phyloP scores from a whole-genome alignment of 2,888 invertebrate genomes.

The Hemicrepidius hirtus region DNA sequence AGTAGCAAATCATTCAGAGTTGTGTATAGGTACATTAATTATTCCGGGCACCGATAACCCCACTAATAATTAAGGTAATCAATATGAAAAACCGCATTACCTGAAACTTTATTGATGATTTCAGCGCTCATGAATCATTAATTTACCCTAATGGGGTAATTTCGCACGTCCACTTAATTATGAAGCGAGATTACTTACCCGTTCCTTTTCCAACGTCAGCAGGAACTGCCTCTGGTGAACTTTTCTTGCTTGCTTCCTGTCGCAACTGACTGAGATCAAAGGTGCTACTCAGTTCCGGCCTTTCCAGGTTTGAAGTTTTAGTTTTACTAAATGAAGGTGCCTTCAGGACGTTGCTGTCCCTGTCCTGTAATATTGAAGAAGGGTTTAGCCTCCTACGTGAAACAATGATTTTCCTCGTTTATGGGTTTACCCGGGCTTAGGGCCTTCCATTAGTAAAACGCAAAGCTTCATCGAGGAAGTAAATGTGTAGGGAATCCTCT shows the following conservation, averaged over 20 bases:
- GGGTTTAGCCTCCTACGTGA: not conserved
- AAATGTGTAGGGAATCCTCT: not conserved
- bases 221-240: slow-evolving; percentile 49
- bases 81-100: slow-evolving; percentile 16
- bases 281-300: slow-evolving; percentile 60
- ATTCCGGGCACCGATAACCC: not conserved
- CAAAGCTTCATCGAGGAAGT: not conserved
- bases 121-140: slow-evolving; percentile 13
- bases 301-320: slow-evolving; percentile 30
- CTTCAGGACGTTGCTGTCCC: slow-evolving; percentile 35
- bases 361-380: slow-evolving; percentile 29
- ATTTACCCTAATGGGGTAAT: slow-evolving; percentile 25
- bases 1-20: not conserved
- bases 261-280: slow-evolving; percentile 63
- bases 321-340: slow-evolving; percentile 30
- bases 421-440: not conserved
- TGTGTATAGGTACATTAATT: slow-evolving; percentile 4
- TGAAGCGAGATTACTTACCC: slow-evolving; percentile 30
- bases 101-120: slow-evolving; percentile 8
- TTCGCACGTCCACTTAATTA: slow-evolving; percentile 33
- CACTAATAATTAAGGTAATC: slow-evolving; percentile 14
- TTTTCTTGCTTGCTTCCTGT: slow-evolving; percentile 60
- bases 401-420: slow-evolving; percentile 12
- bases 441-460: slow-evolving; percentile 10
- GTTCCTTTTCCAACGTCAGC: slow-evolving; percentile 35